Evolutionary conservation across 2,797 vertebrate species (phyloP).

Genomic region (Threskiornis aethiopicus): DNA sequence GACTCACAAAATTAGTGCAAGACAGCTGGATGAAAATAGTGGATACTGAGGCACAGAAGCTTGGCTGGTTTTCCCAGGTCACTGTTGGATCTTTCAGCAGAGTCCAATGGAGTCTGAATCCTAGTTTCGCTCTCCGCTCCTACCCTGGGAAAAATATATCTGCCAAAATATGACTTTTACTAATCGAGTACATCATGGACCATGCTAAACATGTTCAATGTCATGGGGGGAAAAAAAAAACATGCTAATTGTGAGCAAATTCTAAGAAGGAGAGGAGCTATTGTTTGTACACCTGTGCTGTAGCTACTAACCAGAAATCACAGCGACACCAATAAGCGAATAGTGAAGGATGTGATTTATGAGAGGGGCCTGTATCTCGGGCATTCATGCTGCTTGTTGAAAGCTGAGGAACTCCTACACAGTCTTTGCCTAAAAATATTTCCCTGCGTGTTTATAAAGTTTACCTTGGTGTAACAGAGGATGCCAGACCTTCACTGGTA

Average conservation of each 20-base stretch:
- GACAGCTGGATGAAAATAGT: background rate
- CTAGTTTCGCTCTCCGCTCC: background rate
- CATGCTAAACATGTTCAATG: background rate
- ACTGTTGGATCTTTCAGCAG: background rate
- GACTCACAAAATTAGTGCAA: background rate
- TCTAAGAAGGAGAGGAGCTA: background rate
- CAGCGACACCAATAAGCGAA: background rate
- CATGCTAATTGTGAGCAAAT: background rate
- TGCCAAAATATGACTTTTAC: background rate
- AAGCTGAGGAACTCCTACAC: background rate
- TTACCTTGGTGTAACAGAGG: background rate
- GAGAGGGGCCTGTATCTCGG: background rate
- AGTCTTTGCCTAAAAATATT: background rate
- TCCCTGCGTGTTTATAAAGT: background rate
- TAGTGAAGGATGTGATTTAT: background rate
- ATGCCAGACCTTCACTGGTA: background rate
- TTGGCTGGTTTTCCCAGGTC: background rate
- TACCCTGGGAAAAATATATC: background rate
- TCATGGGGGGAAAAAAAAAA: fast-evolving
- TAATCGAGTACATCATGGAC: background rate
- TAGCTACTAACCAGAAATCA: background rate
- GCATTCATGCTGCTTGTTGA: background rate
- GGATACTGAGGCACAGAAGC: background rate
- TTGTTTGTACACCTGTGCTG: background rate
- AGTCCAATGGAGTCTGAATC: background rate